phyloP scores from a whole-genome alignment of 2,888 invertebrate genomes.

The Ctena decussata region DNA sequence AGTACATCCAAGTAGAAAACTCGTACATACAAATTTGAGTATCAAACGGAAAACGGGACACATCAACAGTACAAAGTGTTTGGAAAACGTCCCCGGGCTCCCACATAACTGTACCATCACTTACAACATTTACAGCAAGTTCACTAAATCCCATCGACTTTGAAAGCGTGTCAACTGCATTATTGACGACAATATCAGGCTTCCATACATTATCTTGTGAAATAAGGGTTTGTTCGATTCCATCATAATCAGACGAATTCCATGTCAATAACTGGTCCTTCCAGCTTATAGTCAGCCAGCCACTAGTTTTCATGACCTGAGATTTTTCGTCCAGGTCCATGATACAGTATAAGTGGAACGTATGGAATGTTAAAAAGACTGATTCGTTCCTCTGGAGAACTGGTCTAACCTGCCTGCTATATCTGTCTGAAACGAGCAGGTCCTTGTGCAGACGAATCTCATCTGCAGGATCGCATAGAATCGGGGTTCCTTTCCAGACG shows the following conservation, averaged over 20 bases:
- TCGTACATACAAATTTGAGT: slow-evolving; percentile 50
- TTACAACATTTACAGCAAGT: slow-evolving; percentile 35
- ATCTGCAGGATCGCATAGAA: slow-evolving; percentile 7
- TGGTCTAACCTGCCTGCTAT: slow-evolving; percentile 41
- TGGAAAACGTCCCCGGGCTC: slow-evolving; percentile 54
- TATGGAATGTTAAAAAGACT: slow-evolving; percentile 33
- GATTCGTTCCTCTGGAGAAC: slow-evolving; percentile 24
- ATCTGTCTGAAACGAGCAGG: slow-evolving; percentile 25
- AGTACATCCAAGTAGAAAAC: slow-evolving; percentile 48
- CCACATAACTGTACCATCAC: slow-evolving; percentile 46
- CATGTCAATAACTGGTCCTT: slow-evolving; percentile 42
- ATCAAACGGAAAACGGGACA: slow-evolving; percentile 51
- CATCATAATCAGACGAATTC: slow-evolving; percentile 38
- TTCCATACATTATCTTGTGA: slow-evolving; percentile 50
- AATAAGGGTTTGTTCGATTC: slow-evolving; percentile 28
- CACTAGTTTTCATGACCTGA: slow-evolving; percentile 52
- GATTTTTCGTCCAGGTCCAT: slow-evolving; percentile 51
- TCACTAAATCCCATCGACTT: slow-evolving; percentile 40
- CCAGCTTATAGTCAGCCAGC: slow-evolving; percentile 50
- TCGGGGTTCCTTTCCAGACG: not conserved
- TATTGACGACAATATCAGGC: slow-evolving; percentile 53
- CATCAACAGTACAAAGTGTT: slow-evolving; percentile 50
- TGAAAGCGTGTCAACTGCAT: slow-evolving; percentile 44
- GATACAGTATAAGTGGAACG: slow-evolving; percentile 39
- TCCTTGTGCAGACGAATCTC: slow-evolving; percentile 47